Evolutionary conservation across 2,113 vertebrate species (phyloP).

Genomic region (Cacatua alba): DNA sequence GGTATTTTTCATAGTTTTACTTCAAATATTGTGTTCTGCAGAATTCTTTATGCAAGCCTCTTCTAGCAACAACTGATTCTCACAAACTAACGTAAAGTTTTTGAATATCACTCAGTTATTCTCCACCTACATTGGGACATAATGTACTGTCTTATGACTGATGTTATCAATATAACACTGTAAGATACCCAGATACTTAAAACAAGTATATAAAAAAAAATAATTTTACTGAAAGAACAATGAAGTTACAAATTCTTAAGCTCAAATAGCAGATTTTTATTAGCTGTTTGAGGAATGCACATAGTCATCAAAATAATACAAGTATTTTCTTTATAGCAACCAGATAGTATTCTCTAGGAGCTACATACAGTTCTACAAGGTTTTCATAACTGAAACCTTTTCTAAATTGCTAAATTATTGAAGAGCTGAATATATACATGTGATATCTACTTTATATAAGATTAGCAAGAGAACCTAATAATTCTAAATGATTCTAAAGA

Average conservation of each 20-base stretch:
- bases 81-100: not conserved
- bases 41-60: not conserved
- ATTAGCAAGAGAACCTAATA: not conserved
- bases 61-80: not conserved
- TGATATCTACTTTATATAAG: not conserved
- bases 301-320: not conserved
- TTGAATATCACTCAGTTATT: not conserved
- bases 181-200: not conserved
- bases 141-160: not conserved
- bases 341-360: not conserved
- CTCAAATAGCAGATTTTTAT: not conserved
- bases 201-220: not conserved
- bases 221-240: not conserved
- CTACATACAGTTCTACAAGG: not conserved
- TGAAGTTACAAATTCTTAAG: not conserved
- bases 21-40: not conserved
- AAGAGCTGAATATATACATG: not conserved
- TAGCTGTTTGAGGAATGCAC: not conserved
- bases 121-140: not conserved
- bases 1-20: not conserved
- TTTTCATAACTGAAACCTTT: not conserved
- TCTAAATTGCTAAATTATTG: not conserved
- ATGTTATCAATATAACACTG: not conserved
- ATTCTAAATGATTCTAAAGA: not conserved
- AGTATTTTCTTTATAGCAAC: not conserved